Percentiles rank a stretch among this genome's conserved stretches.
Conservation (phyloP, 2,113 vertebrate species). For the Phrynosoma platyrhinos region DNA sequence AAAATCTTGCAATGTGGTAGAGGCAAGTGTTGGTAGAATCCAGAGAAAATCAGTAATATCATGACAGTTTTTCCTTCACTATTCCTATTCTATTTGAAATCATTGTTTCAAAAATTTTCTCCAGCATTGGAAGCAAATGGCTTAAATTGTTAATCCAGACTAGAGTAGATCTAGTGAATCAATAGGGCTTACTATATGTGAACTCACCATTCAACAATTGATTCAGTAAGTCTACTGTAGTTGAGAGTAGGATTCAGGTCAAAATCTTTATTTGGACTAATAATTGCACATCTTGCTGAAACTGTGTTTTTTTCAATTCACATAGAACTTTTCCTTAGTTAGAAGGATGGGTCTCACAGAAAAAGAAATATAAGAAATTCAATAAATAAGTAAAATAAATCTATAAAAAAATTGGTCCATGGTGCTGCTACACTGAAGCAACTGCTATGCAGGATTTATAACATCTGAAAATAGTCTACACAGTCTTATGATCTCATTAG, state of each 20-base stretch:
- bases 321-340: background rate
- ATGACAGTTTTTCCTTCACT: no score
- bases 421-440: background rate
- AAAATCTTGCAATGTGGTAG: no score
- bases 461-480: background rate
- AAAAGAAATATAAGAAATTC: background rate
- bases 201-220: no score
- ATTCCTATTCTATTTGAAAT: no score
- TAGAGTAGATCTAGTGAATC: no score
- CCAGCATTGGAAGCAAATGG: no score
- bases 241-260: background rate
- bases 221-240: no score
- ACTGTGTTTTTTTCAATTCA: background rate
- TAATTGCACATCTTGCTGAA: background rate
- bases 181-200: no score
- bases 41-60: no score
- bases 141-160: no score
- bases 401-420: background rate
- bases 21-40: no score
- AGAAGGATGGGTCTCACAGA: background rate
- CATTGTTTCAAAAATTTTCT: no score
- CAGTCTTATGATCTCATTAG: background rate
- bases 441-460: background rate
- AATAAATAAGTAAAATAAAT: background rate
- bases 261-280: background rate